Evolutionary conservation across 2,888 invertebrate genomes (phyloP), one percentile per base, ranked within the genome.

Genomic region (Parnassius orleans): DNA sequence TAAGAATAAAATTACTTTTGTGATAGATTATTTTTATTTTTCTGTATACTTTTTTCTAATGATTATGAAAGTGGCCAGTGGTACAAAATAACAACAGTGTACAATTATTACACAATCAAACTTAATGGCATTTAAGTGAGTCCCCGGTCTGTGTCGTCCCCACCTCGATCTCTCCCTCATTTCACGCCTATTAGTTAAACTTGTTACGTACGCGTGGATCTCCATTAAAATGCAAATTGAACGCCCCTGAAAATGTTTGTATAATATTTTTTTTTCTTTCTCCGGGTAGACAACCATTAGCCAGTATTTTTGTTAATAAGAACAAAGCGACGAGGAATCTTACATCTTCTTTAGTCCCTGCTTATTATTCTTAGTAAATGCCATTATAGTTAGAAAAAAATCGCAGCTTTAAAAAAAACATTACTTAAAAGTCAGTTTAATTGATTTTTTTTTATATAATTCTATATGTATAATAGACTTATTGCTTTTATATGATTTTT

Each of bases 161-260:
- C 52, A 61, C 62, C 61, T 55, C 54, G 61, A 50, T 61, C 72
- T 76, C 77, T 77, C 81, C 82, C 87, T 88, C 80, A 87, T 89
- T 89, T 87, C 87, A 89, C 87, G 88, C 81, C 81, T 80, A 88
- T 89, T 89, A 87, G 87, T 85, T 83, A 83, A 87, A 86, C 88
- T 89, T 89, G 90, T 92, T 92, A 91, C 87, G 79, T 79, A 81
- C 87, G 83, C 87, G 84, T 83, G 84, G 78, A 80, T 87, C 84
- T 85, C 90, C 83, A 92, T 92, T 90, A 88, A 92, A 91, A 92
- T 92, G 92, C 87, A 90, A 92, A 92, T 92, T 87, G 77, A 73
- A 80, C 79, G 76, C 79, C 85, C 80, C 84, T 80, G 85, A 83
- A 87, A 87, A 87, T 86, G 87, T 84, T 84, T 84, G 82, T 84